Percentiles rank a stretch among this genome's conserved stretches.
Evolutionary conservation across 53 echinoderm and acorn worm genomes (phyloP).

Genomic region (Paelopatides confundens): DNA sequence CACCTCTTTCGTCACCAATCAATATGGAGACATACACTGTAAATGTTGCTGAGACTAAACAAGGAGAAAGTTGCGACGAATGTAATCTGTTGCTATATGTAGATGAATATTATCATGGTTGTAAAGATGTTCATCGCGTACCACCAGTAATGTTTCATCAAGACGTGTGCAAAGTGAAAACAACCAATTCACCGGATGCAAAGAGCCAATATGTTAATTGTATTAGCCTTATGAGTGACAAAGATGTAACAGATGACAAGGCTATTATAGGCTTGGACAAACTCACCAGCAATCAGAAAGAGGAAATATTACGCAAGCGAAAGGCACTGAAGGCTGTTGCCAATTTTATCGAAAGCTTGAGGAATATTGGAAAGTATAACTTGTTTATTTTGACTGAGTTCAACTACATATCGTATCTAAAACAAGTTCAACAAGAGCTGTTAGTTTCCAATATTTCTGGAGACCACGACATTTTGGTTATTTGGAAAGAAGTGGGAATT

Average conservation of each 20-base stretch:
- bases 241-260: not conserved
- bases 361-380: not conserved
- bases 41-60: not conserved
- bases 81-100: not conserved
- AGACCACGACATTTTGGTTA: not conserved
- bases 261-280: not conserved
- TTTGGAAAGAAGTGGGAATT: conserved; percentile 9
- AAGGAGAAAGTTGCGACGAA: too few relatives aligned
- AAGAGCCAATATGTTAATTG: not conserved
- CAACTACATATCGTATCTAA: not conserved
- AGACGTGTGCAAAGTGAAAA: not conserved
- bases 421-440: not conserved
- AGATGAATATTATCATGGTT: not conserved
- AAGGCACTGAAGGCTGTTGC: not conserved
- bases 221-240: not conserved
- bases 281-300: not conserved
- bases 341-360: not conserved
- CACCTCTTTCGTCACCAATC: not conserved
- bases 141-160: not conserved
- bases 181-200: not conserved
- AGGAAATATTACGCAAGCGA: not conserved
- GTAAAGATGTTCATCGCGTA: not conserved
- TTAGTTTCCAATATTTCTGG: not conserved
- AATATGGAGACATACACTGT: not conserved
- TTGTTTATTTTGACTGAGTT: conserved; percentile 3